Evolutionary conservation across 2,797 vertebrate species (phyloP).

Genomic region (Pangasius djambal): DNA sequence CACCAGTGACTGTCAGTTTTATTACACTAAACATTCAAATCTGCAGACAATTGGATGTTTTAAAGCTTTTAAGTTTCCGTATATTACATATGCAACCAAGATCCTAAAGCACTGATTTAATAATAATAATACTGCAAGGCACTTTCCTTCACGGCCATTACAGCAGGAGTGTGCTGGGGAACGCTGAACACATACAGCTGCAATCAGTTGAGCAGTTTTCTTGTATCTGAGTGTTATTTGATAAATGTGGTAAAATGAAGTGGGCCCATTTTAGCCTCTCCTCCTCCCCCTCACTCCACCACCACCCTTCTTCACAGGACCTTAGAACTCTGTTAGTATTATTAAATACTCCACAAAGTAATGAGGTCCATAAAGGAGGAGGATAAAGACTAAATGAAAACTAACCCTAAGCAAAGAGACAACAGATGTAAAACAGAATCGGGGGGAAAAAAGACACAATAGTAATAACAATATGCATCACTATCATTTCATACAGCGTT

Average conservation of each 20-base stretch:
- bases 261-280: neutral
- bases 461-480: neutral
- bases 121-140: conserved; percentile 37
- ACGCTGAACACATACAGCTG: conserved; percentile 37
- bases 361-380: neutral
- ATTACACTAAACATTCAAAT: conserved; percentile 25
- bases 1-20: conserved; percentile 29
- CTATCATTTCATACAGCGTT: neutral
- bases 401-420: neutral
- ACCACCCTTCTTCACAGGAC: neutral
- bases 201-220: conserved; percentile 43
- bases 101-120: conserved; percentile 50
- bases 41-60: conserved; percentile 31
- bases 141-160: neutral
- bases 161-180: neutral
- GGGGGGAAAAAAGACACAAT: neutral
- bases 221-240: conserved; percentile 54
- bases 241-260: conserved; percentile 56
- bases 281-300: neutral
- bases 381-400: neutral
- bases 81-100: conserved; percentile 25
- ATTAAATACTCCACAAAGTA: neutral
- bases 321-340: neutral
- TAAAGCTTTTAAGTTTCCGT: neutral
- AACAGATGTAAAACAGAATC: neutral